Conservation (phyloP, 2,797 vertebrate species). For the Apogon hyalosoma region DNA sequence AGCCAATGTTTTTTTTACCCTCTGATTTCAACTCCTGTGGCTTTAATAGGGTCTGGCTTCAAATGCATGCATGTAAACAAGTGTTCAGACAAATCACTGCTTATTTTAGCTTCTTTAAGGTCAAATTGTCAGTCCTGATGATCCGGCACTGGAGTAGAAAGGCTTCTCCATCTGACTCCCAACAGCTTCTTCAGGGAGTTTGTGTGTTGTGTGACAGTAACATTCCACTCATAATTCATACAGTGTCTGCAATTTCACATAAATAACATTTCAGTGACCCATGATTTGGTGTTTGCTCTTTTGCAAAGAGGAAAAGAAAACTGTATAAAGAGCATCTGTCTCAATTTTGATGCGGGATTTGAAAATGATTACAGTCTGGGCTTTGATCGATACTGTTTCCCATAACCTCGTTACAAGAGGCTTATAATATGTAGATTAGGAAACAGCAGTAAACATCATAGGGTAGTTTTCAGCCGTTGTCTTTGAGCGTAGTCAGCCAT, state of each 20-base stretch:
- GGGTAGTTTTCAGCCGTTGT: slow-evolving; percentile 24
- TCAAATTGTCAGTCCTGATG: slow-evolving; percentile 24
- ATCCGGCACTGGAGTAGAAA: slow-evolving; percentile 24
- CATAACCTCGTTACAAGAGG: slow-evolving; percentile 17
- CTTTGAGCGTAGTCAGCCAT: slow-evolving; percentile 34
- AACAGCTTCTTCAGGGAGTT: slow-evolving; percentile 32
- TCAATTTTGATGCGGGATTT: slow-evolving; percentile 22
- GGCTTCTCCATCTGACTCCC: slow-evolving; percentile 37
- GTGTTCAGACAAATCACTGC: slow-evolving; percentile 21
- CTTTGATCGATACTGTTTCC: slow-evolving; percentile 44
- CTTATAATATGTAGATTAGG: slow-evolving; percentile 36
- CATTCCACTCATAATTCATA: slow-evolving; percentile 20
- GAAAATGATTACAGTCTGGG: not conserved
- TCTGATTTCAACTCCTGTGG: not conserved
- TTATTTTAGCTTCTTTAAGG: slow-evolving; percentile 10
- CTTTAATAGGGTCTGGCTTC: slow-evolving; percentile 1
- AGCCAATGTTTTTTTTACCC: too few relatives aligned
- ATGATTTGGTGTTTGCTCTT: slow-evolving; percentile 5
- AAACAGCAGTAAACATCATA: slow-evolving; percentile 38
- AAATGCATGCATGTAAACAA: slow-evolving; percentile 16
- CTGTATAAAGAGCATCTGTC: not conserved
- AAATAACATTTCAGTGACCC: not conserved
- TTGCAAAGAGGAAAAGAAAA: not conserved
- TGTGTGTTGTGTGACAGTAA: slow-evolving; percentile 4
- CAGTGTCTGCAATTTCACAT: too few relatives aligned